phyloP scores from a whole-genome alignment of 1,140 invertebrate genomes.

The Yoshiicerus persimilis region DNA sequence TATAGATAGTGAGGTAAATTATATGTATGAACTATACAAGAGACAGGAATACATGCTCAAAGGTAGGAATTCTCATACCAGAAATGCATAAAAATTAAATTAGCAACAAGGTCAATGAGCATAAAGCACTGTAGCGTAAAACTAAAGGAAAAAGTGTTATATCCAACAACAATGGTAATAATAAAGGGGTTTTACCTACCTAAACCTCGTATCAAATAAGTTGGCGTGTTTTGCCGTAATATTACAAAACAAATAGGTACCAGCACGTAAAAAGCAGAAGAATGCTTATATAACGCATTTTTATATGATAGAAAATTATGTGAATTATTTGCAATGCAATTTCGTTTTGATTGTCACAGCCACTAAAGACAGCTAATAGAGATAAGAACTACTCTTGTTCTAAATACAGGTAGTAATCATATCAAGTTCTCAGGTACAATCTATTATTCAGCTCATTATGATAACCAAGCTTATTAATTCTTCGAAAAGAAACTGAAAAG shows the following conservation, averaged over 20 bases:
- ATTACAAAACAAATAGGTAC: neutral
- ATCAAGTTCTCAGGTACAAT: neutral
- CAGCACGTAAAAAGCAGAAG: neutral
- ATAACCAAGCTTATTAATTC: too few relatives aligned
- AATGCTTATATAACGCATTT: neutral
- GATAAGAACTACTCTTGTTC: neutral
- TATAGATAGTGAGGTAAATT: too few relatives aligned
- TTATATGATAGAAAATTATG: neutral
- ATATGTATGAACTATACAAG: too few relatives aligned
- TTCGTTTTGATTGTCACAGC: neutral
- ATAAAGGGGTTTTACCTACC: neutral
- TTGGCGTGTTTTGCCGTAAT: neutral
- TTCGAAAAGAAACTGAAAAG: neutral
- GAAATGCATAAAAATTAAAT: conserved; percentile 1
- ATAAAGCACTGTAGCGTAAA: neutral
- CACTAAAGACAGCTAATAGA: neutral
- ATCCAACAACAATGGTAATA: neutral
- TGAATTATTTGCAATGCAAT: neutral
- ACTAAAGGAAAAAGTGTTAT: neutral
- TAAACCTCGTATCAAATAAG: too few relatives aligned
- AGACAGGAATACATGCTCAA: neutral
- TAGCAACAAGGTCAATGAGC: conserved; percentile 15
- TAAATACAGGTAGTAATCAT: neutral
- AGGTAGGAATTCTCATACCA: neutral
- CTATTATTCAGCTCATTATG: neutral